Evolutionary conservation across 1,140 invertebrate species (phyloP), one percentile per base, ranked within the genome.

Genomic region (Whitmania pigra): DNA sequence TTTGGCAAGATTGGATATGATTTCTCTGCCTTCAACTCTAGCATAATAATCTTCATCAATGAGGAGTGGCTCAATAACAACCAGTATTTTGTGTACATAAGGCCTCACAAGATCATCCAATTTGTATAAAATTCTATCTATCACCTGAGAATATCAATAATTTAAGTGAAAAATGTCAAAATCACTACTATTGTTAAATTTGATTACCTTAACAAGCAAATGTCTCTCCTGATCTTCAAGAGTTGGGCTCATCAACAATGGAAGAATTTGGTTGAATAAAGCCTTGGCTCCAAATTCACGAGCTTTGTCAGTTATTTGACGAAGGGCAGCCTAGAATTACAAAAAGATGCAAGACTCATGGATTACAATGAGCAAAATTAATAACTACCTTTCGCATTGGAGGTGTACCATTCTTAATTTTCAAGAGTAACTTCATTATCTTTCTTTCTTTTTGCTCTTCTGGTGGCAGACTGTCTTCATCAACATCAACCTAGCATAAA

Each of bases 41-140:
- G 97, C 96, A 83, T 99, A 99, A 81, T 99, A 99, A 84, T 99
- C 97, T 87, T 99, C 97, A 82, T 99, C 97, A 81, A 99, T 99
- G 7, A 99, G 84, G 49, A 99, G 83, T 0, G 97, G 97, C 84
- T 99, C 96, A 82, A 99, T 99, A 1, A 99, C 97, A 0, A 99
- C 96, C 40, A 99, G 84, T 80, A 97, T 98, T 87, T 99, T 99
- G 83, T 99, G 96, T 2, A 99, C 97, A 80, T 99, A 99, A 0
- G 97, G 97, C 71, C 97, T 86, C 15, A 99, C 97, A 68, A 99
- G 85, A 83, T 99, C 97, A 79, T 99, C 97, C 57, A 99, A 82
- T 84, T 99, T 99, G 82, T 99, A 99, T 2, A 99, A 83, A 80
- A 99, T 96, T 54, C 97, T 85, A 82, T 99, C 96, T 77, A 99